phyloP scores from a whole-genome alignment of 2,113 vertebrate species.

The Ailuropoda melanoleuca region DNA sequence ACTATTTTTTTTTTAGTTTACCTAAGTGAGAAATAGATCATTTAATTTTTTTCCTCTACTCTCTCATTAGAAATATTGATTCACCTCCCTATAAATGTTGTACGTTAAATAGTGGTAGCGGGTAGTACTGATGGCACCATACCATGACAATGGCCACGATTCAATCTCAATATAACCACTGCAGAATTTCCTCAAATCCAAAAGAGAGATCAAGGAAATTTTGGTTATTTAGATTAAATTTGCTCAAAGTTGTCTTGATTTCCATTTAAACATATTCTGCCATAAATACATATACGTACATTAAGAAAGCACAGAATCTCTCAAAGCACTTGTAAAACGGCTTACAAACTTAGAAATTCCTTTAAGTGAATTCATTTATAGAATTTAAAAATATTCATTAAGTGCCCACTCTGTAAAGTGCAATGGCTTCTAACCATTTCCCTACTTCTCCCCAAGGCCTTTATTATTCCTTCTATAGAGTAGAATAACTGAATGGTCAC shows the following conservation, averaged over 20 bases:
- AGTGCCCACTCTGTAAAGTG: background rate
- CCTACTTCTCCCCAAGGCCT: background rate
- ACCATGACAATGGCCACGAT: background rate
- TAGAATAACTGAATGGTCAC: background rate
- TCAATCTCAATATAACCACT: background rate
- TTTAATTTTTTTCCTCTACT: slow-evolving; percentile 6
- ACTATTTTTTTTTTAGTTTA: background rate
- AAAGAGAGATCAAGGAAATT: background rate
- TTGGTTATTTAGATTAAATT: background rate
- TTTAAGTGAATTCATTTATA: background rate
- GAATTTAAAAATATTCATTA: slow-evolving; percentile 15
- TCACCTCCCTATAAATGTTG: background rate
- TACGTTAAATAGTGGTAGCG: background rate
- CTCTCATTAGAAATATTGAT: background rate
- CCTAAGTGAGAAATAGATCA: background rate
- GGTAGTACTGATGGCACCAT: background rate
- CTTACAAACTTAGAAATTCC: slow-evolving; percentile 17
- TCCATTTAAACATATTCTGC: background rate
- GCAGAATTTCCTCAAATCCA: background rate
- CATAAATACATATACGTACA: background rate
- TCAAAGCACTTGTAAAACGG: background rate
- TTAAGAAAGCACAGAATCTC: background rate
- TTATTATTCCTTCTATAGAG: background rate
- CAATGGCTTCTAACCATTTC: background rate
- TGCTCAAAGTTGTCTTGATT: background rate